phyloP scores from a whole-genome alignment of 2,888 invertebrate genomes.

The Platycnemis pennipes region DNA sequence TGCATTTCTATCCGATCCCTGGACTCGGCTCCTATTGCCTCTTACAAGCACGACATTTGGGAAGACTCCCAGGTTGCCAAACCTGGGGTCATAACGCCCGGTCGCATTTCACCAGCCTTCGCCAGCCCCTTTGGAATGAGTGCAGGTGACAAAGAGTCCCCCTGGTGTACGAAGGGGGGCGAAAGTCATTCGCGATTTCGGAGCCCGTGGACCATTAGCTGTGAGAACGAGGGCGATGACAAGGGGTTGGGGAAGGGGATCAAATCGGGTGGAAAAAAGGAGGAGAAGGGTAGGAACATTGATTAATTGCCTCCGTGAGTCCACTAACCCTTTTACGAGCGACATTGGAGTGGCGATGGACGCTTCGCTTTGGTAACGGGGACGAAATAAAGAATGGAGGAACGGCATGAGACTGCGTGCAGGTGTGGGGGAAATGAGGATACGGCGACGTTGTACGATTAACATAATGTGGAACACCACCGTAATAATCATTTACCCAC shows the following conservation, averaged over 20 bases:
- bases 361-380: conserved; percentile 8
- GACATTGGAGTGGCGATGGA: background rate
- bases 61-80: background rate
- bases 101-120: background rate
- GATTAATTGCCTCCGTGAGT: conserved; percentile 20
- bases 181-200: background rate
- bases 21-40: background rate
- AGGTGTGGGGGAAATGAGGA: background rate
- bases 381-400: background rate
- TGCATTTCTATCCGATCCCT: background rate
- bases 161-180: background rate
- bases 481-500: background rate
- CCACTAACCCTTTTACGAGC: background rate
- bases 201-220: background rate
- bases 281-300: background rate
- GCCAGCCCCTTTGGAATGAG: conserved; percentile 4
- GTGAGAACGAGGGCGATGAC: background rate
- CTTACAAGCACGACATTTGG: background rate
- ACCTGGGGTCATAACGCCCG: background rate
- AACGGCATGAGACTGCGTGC: background rate
- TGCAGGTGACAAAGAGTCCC: background rate
- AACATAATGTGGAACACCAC: background rate
- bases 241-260: background rate
- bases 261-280: background rate
- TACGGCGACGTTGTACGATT: no score